These are phyloP conservation scores for Dasyurus viverrinus DNA, from an alignment of 2,113 vertebrate genomes.

Conservation along the genomic window DNA sequence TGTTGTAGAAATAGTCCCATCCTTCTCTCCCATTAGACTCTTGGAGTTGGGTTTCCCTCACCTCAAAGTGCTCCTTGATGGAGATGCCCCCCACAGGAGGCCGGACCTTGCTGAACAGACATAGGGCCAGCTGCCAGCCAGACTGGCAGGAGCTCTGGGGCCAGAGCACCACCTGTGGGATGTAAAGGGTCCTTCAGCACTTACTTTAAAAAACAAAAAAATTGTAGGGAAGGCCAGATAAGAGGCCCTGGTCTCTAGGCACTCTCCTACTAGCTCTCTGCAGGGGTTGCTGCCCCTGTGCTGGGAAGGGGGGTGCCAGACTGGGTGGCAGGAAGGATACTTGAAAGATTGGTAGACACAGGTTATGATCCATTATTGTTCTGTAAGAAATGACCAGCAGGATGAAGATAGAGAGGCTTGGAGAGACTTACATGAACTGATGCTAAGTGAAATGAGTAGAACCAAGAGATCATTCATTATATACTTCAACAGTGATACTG, in stretches of 20 bases:
- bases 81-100: constrained; percentile 98
- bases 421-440: too few species aligned
- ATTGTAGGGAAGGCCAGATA: neutral
- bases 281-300: neutral
- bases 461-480: too few species aligned
- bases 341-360: too few species aligned
- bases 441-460: too few species aligned
- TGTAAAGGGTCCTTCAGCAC: neutral
- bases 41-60: constrained; percentile 72
- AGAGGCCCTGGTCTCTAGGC: constrained; percentile 11
- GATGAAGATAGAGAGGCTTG: too few species aligned
- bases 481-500: too few species aligned
- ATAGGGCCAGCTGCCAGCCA: constrained; percentile 93
- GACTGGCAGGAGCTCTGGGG: constrained; percentile 96
- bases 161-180: constrained; percentile 93
- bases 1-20: constrained; percentile 3
- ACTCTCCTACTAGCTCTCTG: neutral
- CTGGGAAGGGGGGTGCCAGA: constrained; percentile 29
- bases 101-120: constrained; percentile 99
- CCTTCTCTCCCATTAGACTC: neutral
- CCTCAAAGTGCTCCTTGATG: constrained; percentile 99
- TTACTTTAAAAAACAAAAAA: constrained; percentile 35
- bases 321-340: constrained; percentile 30
- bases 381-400: too few species aligned
- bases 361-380: too few species aligned